Base-by-base conservation (phyloP, 92 coral and sea anemone species). In the Palythoa caribaeorum region DNA sequence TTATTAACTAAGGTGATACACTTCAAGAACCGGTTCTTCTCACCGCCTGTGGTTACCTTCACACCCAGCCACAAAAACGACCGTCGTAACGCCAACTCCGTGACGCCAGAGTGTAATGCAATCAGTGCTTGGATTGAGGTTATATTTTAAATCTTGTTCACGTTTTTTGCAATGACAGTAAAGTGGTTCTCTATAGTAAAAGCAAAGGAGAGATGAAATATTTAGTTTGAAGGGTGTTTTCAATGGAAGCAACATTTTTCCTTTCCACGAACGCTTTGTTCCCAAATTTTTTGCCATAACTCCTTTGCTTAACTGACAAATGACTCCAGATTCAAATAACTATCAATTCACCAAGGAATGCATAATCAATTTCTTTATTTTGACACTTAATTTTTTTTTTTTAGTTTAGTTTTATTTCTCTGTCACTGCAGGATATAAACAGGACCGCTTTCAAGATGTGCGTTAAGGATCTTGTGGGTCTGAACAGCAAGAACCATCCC, bases 121-220 rank as follows among this genome's bases (percentile, higher is more conserved):
- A 86, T 86, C 47, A 60, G 53, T 9, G 53, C 84, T 13, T 86
- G 89, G 89, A 78, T 86, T 28, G 89, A 86, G 89, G 89, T 86
- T 20, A 0, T 71, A 13, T 59, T 15, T 59, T 59, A 13, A 2
- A 59, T 59, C 5, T 44, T n/a, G 66, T 13, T 59, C 16, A 59
- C 8, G 17, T 13, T 59, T 5, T 59, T 5, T 13, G 1, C 12
- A 6, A 1, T 59, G 66, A n/a, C 19, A 44, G 50, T 17, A 63
- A 63, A 63, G 5, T 63, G 5, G 9, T 63, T 59, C 19, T 13
- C 50, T 44, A 2, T 0, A 44, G 4, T 3, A 44, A 44, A 44
- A 44, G 50, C 50, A 44, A 44, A 44, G 7, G 50, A 4, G 50
- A 44, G 50, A 44, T 44, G 50, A 44, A 44, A 44, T 8, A 3